phyloP scores from a whole-genome alignment of 2,888 invertebrate genomes.

The Carterocephalus palaemon region DNA sequence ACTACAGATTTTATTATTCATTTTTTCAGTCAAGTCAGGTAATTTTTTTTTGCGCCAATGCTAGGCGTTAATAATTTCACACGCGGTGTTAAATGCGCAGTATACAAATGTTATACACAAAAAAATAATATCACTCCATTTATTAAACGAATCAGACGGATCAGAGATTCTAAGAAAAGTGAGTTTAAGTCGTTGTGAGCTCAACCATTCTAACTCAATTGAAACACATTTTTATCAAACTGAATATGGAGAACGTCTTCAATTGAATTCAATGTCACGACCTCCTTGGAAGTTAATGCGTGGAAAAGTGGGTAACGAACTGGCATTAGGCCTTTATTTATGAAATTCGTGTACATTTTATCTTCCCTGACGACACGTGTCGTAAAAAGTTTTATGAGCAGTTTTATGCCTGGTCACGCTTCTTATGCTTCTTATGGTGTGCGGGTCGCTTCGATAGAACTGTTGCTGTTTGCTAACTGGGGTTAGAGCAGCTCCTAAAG shows the following conservation, averaged over 20 bases:
- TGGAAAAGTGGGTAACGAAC: not conserved
- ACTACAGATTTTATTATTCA: too few species aligned
- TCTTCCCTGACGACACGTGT: not conserved
- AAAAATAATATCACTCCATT: not conserved
- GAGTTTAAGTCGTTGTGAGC: not conserved
- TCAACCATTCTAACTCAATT: not conserved
- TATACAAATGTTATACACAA: not conserved
- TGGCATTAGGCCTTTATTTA: slow-evolving; percentile 5
- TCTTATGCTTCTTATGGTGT: too few species aligned
- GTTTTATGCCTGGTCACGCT: too few species aligned
- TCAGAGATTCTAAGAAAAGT: slow-evolving; percentile 1
- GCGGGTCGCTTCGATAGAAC: too few species aligned
- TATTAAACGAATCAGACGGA: slow-evolving; percentile 5
- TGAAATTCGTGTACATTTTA: slow-evolving; percentile 1
- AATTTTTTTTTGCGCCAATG: too few species aligned
- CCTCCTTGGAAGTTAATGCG: slow-evolving; percentile 3
- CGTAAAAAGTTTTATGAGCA: too few species aligned
- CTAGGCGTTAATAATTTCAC: too few species aligned
- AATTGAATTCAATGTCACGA: slow-evolving; percentile 4
- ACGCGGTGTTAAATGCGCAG: too few species aligned
- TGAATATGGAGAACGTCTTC: not conserved
- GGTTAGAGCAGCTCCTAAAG: too few species aligned
- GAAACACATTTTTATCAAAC: slow-evolving; percentile 4
- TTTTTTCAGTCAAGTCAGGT: too few species aligned
- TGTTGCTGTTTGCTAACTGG: not conserved